These are phyloP conservation scores for Botrylloides violaceus DNA, from an alignment of 23 tunicate species.

Conservation along the genomic window DNA sequence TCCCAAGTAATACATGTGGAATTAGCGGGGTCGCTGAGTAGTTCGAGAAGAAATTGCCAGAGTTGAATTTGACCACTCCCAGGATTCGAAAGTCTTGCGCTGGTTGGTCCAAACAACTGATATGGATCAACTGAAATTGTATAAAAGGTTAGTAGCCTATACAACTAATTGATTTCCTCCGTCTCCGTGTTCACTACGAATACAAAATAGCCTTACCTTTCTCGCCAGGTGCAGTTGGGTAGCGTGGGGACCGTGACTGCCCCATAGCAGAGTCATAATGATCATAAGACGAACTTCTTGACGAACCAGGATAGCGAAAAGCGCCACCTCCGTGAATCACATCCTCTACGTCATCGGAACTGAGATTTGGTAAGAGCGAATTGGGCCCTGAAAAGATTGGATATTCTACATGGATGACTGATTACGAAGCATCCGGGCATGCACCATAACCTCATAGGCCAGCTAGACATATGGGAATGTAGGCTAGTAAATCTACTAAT, in stretches of 20 bases:
- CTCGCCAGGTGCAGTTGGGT: background rate
- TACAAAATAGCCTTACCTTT: constrained; percentile 9
- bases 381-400: constrained; percentile 25
- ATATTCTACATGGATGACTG: background rate
- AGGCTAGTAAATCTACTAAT: no score
- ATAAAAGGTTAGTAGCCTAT: background rate
- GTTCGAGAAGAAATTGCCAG: constrained; percentile 96
- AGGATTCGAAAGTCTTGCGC: constrained; percentile 83
- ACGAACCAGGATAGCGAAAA: constrained; percentile 41
- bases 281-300: constrained; percentile 25
- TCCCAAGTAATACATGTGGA: constrained; percentile 92
- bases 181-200: no score
- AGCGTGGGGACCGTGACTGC: constrained; percentile 16
- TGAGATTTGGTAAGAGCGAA: constrained; percentile 60
- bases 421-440: no score
- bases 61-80: constrained; percentile 99
- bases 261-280: constrained; percentile 2
- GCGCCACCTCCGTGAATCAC: constrained; percentile 59
- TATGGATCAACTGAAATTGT: constrained; percentile 54
- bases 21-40: constrained; percentile 88
- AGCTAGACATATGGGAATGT: no score
- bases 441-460: no score
- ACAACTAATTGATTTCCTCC: no score
- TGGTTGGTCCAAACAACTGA: constrained; percentile 86
- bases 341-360: constrained; percentile 85